Conservation (phyloP, 1,140 invertebrate species). For the Calycopis cecrops region DNA sequence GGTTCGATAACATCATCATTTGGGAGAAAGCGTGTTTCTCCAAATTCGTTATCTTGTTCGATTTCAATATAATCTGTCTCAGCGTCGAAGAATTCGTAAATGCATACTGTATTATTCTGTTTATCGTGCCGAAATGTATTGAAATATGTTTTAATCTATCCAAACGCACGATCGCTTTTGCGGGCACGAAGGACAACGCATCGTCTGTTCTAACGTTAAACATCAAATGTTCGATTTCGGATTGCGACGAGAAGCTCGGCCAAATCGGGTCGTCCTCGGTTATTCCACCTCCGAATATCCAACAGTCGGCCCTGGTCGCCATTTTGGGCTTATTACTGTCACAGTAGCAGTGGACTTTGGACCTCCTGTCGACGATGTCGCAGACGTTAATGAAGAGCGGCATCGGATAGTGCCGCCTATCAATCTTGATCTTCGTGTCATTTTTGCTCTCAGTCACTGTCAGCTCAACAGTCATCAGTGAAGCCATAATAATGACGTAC, state of each 20-base stretch:
- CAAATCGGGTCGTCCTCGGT: constrained; percentile 80
- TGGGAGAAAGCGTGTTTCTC: constrained; percentile 81
- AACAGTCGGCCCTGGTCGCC: constrained; percentile 73
- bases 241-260: constrained; percentile 82
- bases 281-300: constrained; percentile 79
- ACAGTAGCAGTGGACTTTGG: constrained; percentile 70
- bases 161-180: constrained; percentile 79
- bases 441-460: constrained; percentile 58
- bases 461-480: constrained; percentile 52
- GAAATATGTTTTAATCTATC: constrained; percentile 79
- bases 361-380: constrained; percentile 59
- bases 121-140: constrained; percentile 83
- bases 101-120: constrained; percentile 79
- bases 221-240: constrained; percentile 79
- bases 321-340: constrained; percentile 60
- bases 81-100: constrained; percentile 83
- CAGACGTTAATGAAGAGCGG: constrained; percentile 66
- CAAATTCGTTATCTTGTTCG: constrained; percentile 80
- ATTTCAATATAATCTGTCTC: constrained; percentile 79
- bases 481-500: constrained; percentile 58
- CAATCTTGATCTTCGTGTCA: constrained; percentile 50
- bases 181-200: constrained; percentile 82
- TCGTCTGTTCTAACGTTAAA: constrained; percentile 81
- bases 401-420: constrained; percentile 51
- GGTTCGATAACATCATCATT: constrained; percentile 78